phyloP scores from a whole-genome alignment of 1,140 invertebrate species.

The Colletes gigas region DNA sequence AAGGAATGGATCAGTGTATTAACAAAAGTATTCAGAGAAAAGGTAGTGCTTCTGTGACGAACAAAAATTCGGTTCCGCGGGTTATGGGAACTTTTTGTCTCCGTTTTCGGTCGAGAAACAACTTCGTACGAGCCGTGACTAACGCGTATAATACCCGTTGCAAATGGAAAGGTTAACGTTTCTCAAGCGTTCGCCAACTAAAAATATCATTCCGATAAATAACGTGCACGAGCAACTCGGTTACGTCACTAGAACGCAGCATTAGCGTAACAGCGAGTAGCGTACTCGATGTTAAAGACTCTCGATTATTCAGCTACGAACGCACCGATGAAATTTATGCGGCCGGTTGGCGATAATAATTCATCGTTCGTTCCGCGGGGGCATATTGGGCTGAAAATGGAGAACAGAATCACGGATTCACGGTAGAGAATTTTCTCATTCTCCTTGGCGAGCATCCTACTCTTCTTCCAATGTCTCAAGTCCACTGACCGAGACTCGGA shows the following conservation, averaged over 20 bases:
- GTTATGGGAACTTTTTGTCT: no score
- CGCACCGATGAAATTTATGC: neutral
- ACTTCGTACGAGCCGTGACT: neutral
- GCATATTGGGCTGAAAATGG: slow-evolving; percentile 1
- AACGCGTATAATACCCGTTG: neutral
- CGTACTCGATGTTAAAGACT: neutral
- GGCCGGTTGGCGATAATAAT: neutral
- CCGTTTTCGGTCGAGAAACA: neutral
- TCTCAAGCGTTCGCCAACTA: slow-evolving; percentile 7
- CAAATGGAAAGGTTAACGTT: slow-evolving; percentile 19
- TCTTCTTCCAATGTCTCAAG: slow-evolving; percentile 45
- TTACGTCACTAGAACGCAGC: slow-evolving; percentile 12
- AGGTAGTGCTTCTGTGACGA: no score
- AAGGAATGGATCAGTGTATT: no score
- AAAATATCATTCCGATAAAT: slow-evolving; percentile 32
- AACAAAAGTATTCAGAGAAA: no score
- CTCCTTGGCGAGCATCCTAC: slow-evolving; percentile 44
- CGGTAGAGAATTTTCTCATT: slow-evolving; percentile 51
- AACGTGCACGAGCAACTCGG: slow-evolving; percentile 6
- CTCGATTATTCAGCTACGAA: neutral
- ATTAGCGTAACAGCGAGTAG: slow-evolving; percentile 18
- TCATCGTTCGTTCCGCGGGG: no score
- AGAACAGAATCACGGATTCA: slow-evolving; percentile 31
- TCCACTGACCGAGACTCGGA: slow-evolving; percentile 58
- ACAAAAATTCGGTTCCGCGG: no score